Base-by-base conservation (phyloP, 1,140 invertebrate species). In the Polypedilum vanderplanki region DNA sequence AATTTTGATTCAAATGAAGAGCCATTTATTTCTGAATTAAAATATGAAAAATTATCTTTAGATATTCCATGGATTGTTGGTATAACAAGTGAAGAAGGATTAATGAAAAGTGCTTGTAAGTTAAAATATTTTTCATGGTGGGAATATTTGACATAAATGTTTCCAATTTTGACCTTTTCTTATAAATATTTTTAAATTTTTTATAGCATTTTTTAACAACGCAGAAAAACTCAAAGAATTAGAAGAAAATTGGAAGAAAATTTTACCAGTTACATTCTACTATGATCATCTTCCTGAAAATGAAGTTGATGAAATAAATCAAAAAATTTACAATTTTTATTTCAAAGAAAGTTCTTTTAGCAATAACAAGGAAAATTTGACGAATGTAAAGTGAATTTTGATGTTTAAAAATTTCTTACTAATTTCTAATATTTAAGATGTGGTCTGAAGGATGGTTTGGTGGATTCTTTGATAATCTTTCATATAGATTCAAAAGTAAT, bases 361-460 rank as follows among this genome's bases (percentile, higher is more conserved):
- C 76, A 82, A 82, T 0, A 86, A 84, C 33, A 84, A 83, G 77
- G 79, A 81, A 40, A 82, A 85, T 73, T 46, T 88, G 0, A 84
- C 86, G 8, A 81, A 89, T 79, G 87, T 89, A 18, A 67, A n/a
- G 1, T 3, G 8, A 12, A 46, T n/a, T n/a, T n/a, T n/a, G n/a
- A n/a, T n/a, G n/a, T n/a, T n/a, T n/a, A n/a, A n/a, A n/a, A n/a
- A n/a, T n/a, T n/a, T n/a, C n/a, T n/a, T n/a, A n/a, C n/a, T n/a
- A n/a, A n/a, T n/a, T n/a, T n/a, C n/a, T n/a, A n/a, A n/a, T n/a
- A n/a, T n/a, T n/a, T n/a, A n/a, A 20, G 65, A 18, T 70, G 75
- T 90, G 89, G 74, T 87, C 88, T 0, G 90, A 91, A 79, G 87
- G 87, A 0, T 91, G 89, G 85, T 90, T 91, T 77, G 83, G 84